A percentile compares a stretch with the other conserved stretches of the same genome.
These are phyloP conservation scores for Myotis pilosus DNA, from an alignment of 2,797 vertebrate species.

Conservation along the genomic window DNA sequence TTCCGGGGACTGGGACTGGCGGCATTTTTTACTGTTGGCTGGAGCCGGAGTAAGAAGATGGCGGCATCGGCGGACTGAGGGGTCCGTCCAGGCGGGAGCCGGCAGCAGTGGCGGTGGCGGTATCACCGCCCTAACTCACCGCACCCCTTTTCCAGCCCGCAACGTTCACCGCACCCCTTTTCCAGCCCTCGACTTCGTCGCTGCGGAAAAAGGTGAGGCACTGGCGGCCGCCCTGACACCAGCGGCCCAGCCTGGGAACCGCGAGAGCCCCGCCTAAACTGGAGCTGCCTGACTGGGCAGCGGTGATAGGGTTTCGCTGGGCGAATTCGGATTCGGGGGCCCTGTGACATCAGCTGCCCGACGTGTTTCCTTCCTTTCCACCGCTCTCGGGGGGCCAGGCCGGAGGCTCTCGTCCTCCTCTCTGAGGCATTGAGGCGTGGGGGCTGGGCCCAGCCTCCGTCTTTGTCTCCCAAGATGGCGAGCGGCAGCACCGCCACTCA, in stretches of 20 bases:
- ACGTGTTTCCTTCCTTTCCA: not conserved
- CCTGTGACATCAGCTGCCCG: slow-evolving; percentile 41
- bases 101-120: slow-evolving; percentile 71
- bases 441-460: slow-evolving; percentile 73
- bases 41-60: slow-evolving; percentile 79
- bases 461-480: slow-evolving; percentile 90
- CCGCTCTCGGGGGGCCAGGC: slow-evolving; percentile 46
- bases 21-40: slow-evolving; percentile 87
- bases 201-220: slow-evolving; percentile 69
- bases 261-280: not conserved
- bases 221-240: not conserved
- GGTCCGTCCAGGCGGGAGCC: slow-evolving; percentile 76
- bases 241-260: not conserved
- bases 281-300: not conserved
- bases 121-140: slow-evolving; percentile 21
- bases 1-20: slow-evolving; percentile 79
- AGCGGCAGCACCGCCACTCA: slow-evolving; percentile 96
- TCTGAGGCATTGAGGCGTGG: not conserved
- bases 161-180: slow-evolving; percentile 37
- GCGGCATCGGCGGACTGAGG: slow-evolving; percentile 83
- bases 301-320: not conserved
- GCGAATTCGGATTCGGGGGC: not conserved
- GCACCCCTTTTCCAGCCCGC: slow-evolving; percentile 46
- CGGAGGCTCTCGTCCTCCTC: not conserved
- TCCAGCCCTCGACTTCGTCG: slow-evolving; percentile 65